Conservation (phyloP, 2,888 invertebrate species). For the Netelia virgata region DNA sequence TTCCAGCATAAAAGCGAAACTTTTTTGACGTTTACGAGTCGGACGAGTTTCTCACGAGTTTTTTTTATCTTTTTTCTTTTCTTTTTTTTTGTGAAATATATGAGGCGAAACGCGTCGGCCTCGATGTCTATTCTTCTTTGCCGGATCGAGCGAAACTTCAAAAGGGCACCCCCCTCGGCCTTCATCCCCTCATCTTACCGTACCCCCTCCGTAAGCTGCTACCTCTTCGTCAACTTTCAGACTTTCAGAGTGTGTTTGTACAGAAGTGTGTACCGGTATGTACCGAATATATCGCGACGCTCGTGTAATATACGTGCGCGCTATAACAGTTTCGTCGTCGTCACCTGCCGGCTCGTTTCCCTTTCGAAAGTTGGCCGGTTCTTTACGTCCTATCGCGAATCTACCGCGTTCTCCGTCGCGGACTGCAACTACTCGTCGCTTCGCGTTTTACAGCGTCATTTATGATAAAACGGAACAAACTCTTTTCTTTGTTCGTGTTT, state of each 20-base stretch:
- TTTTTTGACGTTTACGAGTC: conserved; percentile 58
- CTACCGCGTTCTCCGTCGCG: not conserved
- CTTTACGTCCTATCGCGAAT: not conserved
- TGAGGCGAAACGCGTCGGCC: conserved; percentile 36
- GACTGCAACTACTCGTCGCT: not conserved
- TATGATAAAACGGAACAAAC: no score
- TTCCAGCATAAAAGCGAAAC: not conserved
- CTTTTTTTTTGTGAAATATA: not conserved
- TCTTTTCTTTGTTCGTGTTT: no score
- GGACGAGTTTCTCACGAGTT: conserved; percentile 2
- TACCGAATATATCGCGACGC: not conserved
- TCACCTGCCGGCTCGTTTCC: not conserved
- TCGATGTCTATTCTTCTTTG: conserved; percentile 49
- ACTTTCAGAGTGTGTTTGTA: conserved; percentile 20
- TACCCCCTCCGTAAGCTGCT: not conserved
- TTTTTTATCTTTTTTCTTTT: not conserved
- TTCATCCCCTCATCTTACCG: not conserved
- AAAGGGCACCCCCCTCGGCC: conserved; percentile 45
- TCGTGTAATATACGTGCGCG: not conserved
- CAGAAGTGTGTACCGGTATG: not conserved
- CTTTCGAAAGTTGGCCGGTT: not conserved
- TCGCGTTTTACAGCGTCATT: no score
- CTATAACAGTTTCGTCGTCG: not conserved
- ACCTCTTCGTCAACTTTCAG: not conserved
- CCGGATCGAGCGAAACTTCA: conserved; percentile 52